Evolutionary conservation across 2,888 invertebrate species (phyloP).

Genomic region (Lasioglossum leucozonium): DNA sequence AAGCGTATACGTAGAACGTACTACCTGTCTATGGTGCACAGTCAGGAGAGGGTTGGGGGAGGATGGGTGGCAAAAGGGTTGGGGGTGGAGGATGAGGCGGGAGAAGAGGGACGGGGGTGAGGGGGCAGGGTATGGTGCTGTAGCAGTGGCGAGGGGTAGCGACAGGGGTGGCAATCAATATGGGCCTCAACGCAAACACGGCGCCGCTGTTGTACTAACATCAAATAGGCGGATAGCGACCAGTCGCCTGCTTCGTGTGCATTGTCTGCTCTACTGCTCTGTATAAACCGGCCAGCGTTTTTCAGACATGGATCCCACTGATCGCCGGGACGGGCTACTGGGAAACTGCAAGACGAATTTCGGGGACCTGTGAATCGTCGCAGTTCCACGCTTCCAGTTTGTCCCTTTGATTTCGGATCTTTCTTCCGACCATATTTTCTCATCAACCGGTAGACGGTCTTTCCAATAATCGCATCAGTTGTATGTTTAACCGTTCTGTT

Average conservation of each 20-base stretch:
- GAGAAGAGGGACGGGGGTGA: background rate
- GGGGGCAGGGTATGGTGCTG: constrained; percentile 65
- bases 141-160: constrained; percentile 78
- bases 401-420: background rate
- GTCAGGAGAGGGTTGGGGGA: constrained; percentile 4
- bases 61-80: constrained; percentile 28
- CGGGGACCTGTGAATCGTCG: constrained; percentile 29
- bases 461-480: too few relatives aligned
- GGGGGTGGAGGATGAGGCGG: constrained; percentile 26
- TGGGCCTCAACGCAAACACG: constrained; percentile 85
- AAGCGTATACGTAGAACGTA: constrained; percentile 66
- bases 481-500: too few relatives aligned
- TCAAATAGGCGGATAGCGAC: constrained; percentile 85
- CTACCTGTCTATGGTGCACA: constrained; percentile 71
- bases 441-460: background rate
- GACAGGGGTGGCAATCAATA: constrained; percentile 85
- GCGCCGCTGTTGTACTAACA: constrained; percentile 84
- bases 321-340: constrained; percentile 71
- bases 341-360: constrained; percentile 76
- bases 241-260: constrained; percentile 79
- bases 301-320: constrained; percentile 62
- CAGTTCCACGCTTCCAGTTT: background rate
- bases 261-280: constrained; percentile 80
- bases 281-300: constrained; percentile 76
- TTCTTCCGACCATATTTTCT: background rate